Percentiles rank a stretch among this genome's conserved stretches.
Conservation (phyloP, 1,140 invertebrate genomes). For the Babylonia areolata region DNA sequence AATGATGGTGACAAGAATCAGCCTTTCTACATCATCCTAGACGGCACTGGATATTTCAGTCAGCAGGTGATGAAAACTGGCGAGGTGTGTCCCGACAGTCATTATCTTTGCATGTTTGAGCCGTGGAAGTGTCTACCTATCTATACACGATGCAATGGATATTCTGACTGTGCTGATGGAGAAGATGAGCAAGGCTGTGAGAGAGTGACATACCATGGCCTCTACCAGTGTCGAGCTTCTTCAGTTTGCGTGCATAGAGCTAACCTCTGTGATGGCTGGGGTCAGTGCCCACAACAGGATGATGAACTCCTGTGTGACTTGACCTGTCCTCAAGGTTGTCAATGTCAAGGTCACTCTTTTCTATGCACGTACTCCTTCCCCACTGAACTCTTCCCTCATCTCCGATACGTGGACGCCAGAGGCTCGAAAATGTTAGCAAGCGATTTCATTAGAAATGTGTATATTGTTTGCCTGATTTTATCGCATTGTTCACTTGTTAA, state of each 20-base stretch:
- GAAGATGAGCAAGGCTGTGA: neutral
- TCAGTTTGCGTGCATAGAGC: neutral
- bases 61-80: neutral
- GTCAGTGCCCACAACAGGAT: neutral
- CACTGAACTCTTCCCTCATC: neutral
- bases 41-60: neutral
- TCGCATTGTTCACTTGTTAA: neutral
- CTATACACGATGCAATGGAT: neutral
- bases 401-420: neutral
- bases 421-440: neutral
- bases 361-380: neutral
- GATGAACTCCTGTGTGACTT: slow-evolving; percentile 13
- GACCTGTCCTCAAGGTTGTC: slow-evolving; percentile 48
- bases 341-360: slow-evolving; percentile 10
- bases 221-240: slow-evolving; percentile 3
- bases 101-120: neutral
- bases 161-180: neutral
- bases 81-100: neutral
- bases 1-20: neutral
- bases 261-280: neutral
- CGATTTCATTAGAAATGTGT: neutral
- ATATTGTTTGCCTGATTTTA: neutral
- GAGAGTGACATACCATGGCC: neutral
- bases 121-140: neutral
- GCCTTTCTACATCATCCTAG: neutral